phyloP scores from a whole-genome alignment of 2,888 invertebrate genomes.

The Chloroclysta siterata region DNA sequence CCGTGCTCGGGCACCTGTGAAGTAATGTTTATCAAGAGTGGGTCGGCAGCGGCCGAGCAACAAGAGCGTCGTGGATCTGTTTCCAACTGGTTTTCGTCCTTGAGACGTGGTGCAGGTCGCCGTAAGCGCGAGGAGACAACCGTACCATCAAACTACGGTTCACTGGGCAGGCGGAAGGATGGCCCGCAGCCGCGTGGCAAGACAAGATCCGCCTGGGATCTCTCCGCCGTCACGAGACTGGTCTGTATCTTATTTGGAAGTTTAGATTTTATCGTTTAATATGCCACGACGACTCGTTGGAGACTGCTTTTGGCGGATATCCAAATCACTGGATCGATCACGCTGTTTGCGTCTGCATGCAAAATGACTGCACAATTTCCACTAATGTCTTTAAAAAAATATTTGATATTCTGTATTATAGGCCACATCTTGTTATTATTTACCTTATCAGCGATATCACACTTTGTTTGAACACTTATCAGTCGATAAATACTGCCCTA shows the following conservation, averaged over 20 bases:
- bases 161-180: slow-evolving; percentile 81
- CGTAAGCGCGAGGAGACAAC: slow-evolving; percentile 75
- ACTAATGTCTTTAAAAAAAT: slow-evolving; percentile 26
- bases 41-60: slow-evolving; percentile 71
- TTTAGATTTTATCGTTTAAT: slow-evolving; percentile 42
- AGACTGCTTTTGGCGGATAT: slow-evolving; percentile 71
- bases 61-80: slow-evolving; percentile 89
- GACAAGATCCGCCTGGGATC: slow-evolving; percentile 86
- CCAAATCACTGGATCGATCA: slow-evolving; percentile 80
- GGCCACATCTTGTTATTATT: not conserved
- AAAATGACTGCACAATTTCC: slow-evolving; percentile 63
- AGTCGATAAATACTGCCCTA: slow-evolving; percentile 8
- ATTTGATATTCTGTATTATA: not conserved
- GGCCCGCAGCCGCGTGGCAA: slow-evolving; percentile 75
- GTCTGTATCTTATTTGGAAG: slow-evolving; percentile 74
- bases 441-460: slow-evolving; percentile 23
- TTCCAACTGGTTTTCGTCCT: slow-evolving; percentile 92
- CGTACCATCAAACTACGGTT: slow-evolving; percentile 77
- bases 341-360: slow-evolving; percentile 66
- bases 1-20: slow-evolving; percentile 64
- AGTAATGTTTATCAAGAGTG: slow-evolving; percentile 84
- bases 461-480: slow-evolving; percentile 12
- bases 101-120: slow-evolving; percentile 86
- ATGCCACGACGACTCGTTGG: slow-evolving; percentile 58
- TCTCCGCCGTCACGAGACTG: slow-evolving; percentile 83